Conservation (phyloP, 1,140 invertebrate genomes). For the Atta colombica region DNA sequence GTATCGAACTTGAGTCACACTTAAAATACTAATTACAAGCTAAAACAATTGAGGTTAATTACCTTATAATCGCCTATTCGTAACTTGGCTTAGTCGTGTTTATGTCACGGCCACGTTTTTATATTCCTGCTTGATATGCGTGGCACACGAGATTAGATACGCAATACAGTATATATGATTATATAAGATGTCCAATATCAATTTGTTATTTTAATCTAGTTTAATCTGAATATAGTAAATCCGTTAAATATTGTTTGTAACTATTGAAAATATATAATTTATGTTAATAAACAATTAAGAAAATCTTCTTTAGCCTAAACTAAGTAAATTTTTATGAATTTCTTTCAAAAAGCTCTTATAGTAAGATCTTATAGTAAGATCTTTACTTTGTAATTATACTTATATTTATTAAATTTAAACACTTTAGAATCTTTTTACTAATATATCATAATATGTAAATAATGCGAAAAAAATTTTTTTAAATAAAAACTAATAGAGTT, state of each 20-base stretch:
- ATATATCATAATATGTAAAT: neutral
- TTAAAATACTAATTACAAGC: slow-evolving; percentile 4
- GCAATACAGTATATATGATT: neutral
- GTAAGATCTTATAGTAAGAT: neutral
- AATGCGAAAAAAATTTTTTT: neutral
- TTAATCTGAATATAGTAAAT: neutral
- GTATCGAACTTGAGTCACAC: neutral
- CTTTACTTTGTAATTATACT: neutral
- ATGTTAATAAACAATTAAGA: neutral
- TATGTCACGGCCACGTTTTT: slow-evolving; percentile 39
- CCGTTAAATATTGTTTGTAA: neutral
- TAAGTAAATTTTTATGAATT: neutral
- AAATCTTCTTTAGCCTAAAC: neutral
- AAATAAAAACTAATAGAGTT: neutral
- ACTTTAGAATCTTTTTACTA: neutral
- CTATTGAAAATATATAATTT: neutral
- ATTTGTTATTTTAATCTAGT: neutral
- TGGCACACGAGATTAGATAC: neutral
- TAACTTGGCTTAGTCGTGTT: neutral
- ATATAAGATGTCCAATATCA: neutral
- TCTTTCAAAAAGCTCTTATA: neutral
- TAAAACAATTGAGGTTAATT: slow-evolving; percentile 9
- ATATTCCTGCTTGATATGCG: slow-evolving; percentile 13
- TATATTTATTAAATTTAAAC: neutral
- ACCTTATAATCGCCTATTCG: neutral